Conservation (phyloP, 2,888 invertebrate species). For the Augochlorella aurata region DNA sequence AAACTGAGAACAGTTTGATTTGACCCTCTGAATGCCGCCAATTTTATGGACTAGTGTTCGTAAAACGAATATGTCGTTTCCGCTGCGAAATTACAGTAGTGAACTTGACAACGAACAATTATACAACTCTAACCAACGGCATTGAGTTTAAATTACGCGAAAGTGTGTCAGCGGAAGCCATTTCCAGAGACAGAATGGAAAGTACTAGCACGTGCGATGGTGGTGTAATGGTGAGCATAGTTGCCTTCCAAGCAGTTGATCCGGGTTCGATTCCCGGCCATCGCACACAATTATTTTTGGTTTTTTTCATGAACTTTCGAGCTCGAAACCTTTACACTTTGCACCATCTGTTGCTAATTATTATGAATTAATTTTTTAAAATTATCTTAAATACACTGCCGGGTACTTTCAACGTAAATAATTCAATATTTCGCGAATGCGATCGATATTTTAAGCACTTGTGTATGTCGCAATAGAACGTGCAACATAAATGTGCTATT, state of each 20-base stretch:
- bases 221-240: conserved; percentile 80
- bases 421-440: not conserved
- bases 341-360: not conserved
- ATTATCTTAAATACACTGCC: not conserved
- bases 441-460: not conserved
- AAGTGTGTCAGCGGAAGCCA: conserved; percentile 32
- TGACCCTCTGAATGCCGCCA: too few relatives aligned
- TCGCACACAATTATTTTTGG: conserved; percentile 71
- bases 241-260: conserved; percentile 82
- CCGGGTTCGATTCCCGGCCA: conserved; percentile 82
- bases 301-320: not conserved
- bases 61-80: conserved; percentile 8
- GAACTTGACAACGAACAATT: conserved; percentile 31
- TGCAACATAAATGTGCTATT: too few relatives aligned
- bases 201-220: conserved; percentile 71
- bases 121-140: conserved; percentile 14
- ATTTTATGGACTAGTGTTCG: not conserved
- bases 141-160: not conserved
- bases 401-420: not conserved
- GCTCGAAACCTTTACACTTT: not conserved
- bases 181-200: not conserved
- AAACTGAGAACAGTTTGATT: not conserved
- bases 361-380: not conserved
- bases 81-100: not conserved
- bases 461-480: too few relatives aligned